These are phyloP conservation scores for Ctenomys sociabilis DNA, from an alignment of 2,113 vertebrate genomes.

Conservation along the genomic window DNA sequence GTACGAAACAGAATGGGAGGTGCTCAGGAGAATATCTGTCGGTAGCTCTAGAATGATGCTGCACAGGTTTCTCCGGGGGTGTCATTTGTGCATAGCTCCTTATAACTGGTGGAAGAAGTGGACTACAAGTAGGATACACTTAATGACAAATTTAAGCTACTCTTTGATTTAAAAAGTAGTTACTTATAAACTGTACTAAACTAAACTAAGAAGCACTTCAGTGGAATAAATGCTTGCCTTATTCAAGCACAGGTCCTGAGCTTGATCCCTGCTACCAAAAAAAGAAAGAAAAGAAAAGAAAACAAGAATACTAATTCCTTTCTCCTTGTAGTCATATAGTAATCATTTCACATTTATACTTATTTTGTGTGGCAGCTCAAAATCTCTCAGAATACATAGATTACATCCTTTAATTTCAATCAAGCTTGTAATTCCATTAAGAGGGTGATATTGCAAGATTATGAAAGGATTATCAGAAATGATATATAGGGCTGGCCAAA, in stretches of 20 bases:
- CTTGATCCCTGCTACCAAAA: too few species aligned
- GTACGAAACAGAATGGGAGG: background rate
- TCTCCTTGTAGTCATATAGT: background rate
- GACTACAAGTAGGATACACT: background rate
- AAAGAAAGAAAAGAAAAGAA: too few species aligned
- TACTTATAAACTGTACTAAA: constrained; percentile 41
- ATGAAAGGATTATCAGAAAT: constrained; percentile 55
- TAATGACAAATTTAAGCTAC: background rate
- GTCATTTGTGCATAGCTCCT: background rate
- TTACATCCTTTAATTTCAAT: background rate
- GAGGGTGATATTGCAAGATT: background rate
- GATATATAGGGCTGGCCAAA: background rate
- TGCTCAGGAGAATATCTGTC: background rate
- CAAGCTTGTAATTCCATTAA: constrained; percentile 1
- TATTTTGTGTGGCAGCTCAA: constrained; percentile 14
- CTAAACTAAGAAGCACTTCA: background rate
- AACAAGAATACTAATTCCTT: background rate
- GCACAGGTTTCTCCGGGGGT: background rate
- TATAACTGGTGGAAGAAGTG: background rate
- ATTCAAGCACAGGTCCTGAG: too few species aligned
- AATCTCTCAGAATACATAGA: background rate
- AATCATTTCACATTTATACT: background rate
- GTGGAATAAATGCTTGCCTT: too few species aligned
- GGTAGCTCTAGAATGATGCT: background rate
- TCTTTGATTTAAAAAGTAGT: constrained; percentile 41